Conservation (phyloP, 2,797 vertebrate genomes). For the Lacerta agilis region DNA sequence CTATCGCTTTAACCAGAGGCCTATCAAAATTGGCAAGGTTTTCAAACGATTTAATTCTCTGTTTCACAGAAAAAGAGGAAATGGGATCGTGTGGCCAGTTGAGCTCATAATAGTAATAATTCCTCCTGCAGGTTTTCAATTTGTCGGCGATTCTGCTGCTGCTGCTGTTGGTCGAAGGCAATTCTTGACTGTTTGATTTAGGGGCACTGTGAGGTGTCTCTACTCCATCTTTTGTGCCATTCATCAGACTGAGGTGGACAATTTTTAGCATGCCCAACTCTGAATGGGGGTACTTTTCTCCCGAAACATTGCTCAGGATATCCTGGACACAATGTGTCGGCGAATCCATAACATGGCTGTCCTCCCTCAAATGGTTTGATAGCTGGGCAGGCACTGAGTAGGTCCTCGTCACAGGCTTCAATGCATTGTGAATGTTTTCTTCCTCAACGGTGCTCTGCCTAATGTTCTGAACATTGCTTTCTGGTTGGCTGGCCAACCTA, state of each 20-base stretch:
- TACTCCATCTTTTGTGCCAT: constrained; percentile 46
- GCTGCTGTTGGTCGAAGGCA: constrained; percentile 31
- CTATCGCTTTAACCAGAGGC: constrained; percentile 79
- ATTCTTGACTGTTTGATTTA: rapidly evolving
- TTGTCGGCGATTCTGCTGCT: constrained; percentile 60
- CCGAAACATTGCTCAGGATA: neutral
- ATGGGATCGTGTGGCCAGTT: constrained; percentile 81
- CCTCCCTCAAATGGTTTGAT: constrained; percentile 68
- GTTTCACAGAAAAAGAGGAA: constrained; percentile 90
- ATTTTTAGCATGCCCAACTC: constrained; percentile 43
- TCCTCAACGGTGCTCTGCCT: neutral
- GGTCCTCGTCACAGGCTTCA: constrained; percentile 77
- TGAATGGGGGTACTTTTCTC: constrained; percentile 14
- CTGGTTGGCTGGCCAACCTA: neutral
- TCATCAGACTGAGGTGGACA: constrained; percentile 39
- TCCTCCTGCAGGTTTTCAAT: constrained; percentile 77
- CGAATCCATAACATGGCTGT: constrained; percentile 42
- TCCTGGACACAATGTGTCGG: constrained; percentile 34
- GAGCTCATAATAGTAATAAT: constrained; percentile 82
- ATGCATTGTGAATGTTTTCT: constrained; percentile 53
- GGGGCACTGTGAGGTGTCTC: constrained; percentile 24
- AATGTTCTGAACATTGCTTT: constrained; percentile 40
- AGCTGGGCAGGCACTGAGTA: constrained; percentile 82
- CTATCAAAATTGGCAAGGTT: constrained; percentile 91
- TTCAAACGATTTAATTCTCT: constrained; percentile 96